Base-by-base conservation (phyloP, 2,113 vertebrate genomes). In the Silurus meridionalis region DNA sequence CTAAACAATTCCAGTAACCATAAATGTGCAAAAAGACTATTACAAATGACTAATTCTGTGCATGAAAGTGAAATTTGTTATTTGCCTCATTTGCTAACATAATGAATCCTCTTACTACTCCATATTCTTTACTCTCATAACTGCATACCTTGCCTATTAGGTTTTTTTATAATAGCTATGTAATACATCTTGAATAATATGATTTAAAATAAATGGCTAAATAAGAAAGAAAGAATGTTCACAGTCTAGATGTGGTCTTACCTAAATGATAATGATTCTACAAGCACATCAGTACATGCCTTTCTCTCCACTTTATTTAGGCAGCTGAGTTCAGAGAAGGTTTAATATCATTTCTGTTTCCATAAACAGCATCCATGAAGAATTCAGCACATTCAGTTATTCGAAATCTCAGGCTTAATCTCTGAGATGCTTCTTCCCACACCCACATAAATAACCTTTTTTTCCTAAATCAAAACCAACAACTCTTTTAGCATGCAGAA, bases 371-470 rank as follows among this genome's bases (percentile, higher is more conserved):
- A 64, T 28, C 13, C 58, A 79, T 85, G n/a, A 53, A 55, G 74
- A 79, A 67, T 85, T 52, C 74, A 85, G 74, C 74, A 50, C 83
- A 85, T 79, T 60, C n/a, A 21, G 46, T 61, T 85, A 61, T 64
- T 85, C 71, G 37, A 52, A 28, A 48, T 53, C 53, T 72, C 55
- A 61, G 48, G 57, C 48, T 55, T 63, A 64, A 82, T 75, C 80
- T 87, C n/a, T 9, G 19, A 67, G 66, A 75, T 19, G 46, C 53
- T 67, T 21, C 53, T 78, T 66, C 37, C 58, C 15, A 53, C 17
- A 50, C 58, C 55, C 28, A 46, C 13, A 19, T 25, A 72, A 53
- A 55, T 46, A 57, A 46, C 75, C 8, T 69, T 67, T 46, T 67
- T 46, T 84, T 75, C 10, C 55, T n/a, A 83, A 48, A 55, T 67